Evolutionary conservation across 2,797 vertebrate genomes (phyloP).

Genomic region (Anguilla obscura): DNA sequence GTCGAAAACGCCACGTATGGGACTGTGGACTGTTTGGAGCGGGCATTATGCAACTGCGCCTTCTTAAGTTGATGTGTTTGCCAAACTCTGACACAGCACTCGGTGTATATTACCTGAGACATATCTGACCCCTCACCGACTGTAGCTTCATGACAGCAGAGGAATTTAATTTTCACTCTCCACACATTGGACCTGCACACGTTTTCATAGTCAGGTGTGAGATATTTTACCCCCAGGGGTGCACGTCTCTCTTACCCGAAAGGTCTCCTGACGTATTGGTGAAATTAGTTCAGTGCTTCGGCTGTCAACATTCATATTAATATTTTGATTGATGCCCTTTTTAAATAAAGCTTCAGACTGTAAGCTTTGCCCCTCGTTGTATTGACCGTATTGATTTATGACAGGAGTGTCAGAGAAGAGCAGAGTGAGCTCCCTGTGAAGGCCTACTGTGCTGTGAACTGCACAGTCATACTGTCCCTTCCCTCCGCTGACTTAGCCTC

Average conservation of each 20-base stretch:
- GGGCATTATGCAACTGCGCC: neutral
- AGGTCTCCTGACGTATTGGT: neutral
- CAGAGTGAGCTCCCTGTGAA: neutral
- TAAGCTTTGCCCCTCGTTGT: neutral
- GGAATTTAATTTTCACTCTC: neutral
- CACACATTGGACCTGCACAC: constrained; percentile 3
- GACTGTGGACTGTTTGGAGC: neutral
- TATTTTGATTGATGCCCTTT: neutral
- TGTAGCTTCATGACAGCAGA: neutral
- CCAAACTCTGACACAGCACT: neutral
- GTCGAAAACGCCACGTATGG: neutral
- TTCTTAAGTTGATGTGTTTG: neutral
- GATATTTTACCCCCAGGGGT: neutral
- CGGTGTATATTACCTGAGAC: neutral
- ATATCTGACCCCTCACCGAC: neutral
- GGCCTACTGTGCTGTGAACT: neutral
- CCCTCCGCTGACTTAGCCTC: neutral
- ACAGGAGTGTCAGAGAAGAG: neutral
- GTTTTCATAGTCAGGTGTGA: neutral
- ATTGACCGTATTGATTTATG: neutral
- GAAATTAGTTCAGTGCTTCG: neutral
- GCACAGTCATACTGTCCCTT: neutral
- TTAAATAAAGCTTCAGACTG: neutral
- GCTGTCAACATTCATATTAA: neutral
- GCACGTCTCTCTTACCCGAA: neutral